Conservation (phyloP, 30 jellyfish, hydroid and myxozoan genomes). For the Hydractinia symbiolongicarpus region DNA sequence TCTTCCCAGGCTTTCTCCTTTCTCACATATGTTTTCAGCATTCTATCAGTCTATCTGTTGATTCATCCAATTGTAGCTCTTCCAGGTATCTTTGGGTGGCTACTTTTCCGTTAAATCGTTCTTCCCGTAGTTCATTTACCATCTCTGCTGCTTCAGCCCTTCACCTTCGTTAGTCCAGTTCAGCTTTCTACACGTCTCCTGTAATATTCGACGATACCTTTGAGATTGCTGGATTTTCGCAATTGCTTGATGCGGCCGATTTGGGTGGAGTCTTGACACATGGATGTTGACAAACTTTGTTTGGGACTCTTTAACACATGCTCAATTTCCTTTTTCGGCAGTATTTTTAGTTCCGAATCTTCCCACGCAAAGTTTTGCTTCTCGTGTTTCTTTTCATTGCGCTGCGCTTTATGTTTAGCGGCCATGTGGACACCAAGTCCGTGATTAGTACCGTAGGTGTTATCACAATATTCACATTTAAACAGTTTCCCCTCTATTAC, state of each 20-base stretch:
- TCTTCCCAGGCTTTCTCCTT: background rate
- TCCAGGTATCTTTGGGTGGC: background rate
- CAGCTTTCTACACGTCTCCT: too few relatives aligned
- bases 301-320: background rate
- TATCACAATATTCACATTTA: background rate
- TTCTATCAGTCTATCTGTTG: background rate
- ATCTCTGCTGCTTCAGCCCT: too few relatives aligned
- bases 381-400: background rate
- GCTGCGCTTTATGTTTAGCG: background rate
- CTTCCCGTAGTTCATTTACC: background rate
- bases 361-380: background rate
- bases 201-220: background rate
- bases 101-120: background rate
- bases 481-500: background rate
- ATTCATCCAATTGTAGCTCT: background rate
- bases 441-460: background rate
- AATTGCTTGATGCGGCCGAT: background rate
- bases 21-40: background rate
- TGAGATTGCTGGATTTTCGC: background rate
- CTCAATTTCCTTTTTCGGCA: background rate
- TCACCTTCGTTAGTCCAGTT: too few relatives aligned
- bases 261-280: background rate
- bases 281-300: background rate
- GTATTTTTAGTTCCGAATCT: background rate
- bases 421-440: constrained; percentile 1